These are phyloP conservation scores for Dolomedes plantarius DNA, from an alignment of 2,888 invertebrate species.

Conservation along the genomic window DNA sequence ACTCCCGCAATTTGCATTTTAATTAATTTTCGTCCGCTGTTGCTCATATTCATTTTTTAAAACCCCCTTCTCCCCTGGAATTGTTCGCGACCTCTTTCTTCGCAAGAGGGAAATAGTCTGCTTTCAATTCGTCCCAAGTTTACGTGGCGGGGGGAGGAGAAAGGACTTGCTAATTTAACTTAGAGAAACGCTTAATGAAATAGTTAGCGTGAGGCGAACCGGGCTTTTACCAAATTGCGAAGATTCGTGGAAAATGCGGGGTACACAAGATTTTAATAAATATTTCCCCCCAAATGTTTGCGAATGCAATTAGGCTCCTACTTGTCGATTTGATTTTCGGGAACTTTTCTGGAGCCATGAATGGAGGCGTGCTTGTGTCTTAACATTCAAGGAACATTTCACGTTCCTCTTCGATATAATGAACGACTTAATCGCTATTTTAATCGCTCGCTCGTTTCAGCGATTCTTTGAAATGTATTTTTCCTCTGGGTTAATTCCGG, in stretches of 20 bases:
- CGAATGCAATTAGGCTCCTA: slow-evolving; percentile 28
- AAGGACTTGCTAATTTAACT: slow-evolving; percentile 8
- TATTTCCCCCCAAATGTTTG: slow-evolving; percentile 31
- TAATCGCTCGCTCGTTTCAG: not conserved
- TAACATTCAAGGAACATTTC: not conserved
- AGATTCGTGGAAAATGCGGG: slow-evolving; percentile 17
- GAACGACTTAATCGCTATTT: not conserved
- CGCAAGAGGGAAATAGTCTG: not conserved
- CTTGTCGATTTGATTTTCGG: slow-evolving; percentile 24
- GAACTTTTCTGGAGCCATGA: not conserved
- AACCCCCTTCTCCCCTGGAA: not conserved
- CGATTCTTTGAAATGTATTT: not conserved
- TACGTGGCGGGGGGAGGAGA: no score
- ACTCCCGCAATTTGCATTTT: slow-evolving; percentile 5
- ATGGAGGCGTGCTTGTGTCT: not conserved
- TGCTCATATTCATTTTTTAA: not conserved
- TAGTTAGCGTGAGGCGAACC: slow-evolving; percentile 16
- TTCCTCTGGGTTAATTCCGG: not conserved
- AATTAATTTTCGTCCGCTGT: not conserved
- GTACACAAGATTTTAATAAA: slow-evolving; percentile 46
- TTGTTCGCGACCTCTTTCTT: not conserved
- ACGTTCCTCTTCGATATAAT: not conserved
- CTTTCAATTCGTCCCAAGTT: not conserved
- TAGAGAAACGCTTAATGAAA: slow-evolving; percentile 42
- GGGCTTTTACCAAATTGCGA: not conserved